Evolutionary conservation across 2,797 vertebrate genomes (phyloP).

Genomic region (Hoplostethus atlanticus): DNA sequence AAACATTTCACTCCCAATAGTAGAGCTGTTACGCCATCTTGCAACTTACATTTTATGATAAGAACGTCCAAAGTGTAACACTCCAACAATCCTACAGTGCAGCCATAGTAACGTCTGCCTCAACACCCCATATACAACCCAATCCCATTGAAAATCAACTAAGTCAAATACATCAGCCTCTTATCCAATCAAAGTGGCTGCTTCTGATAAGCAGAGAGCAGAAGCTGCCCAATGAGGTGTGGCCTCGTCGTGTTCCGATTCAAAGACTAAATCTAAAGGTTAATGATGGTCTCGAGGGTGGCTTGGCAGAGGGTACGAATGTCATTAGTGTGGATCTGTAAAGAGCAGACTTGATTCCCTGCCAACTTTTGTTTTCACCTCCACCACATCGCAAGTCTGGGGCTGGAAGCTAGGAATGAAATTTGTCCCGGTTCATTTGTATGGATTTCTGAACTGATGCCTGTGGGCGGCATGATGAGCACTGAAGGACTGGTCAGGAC

Average conservation of each 20-base stretch:
- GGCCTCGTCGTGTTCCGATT: not conserved
- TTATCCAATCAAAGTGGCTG: conserved; percentile 12
- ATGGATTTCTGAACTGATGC: not conserved
- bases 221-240: conserved; percentile 31
- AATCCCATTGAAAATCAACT: not conserved
- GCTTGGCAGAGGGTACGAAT: conserved; percentile 25
- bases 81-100: not conserved
- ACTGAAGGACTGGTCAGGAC: not conserved
- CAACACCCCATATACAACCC: not conserved
- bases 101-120: not conserved
- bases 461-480: not conserved
- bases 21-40: not conserved
- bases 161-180: not conserved
- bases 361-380: not conserved
- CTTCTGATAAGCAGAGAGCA: conserved; percentile 3
- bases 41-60: not conserved
- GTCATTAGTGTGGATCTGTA: not conserved
- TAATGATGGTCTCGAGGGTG: conserved; percentile 45
- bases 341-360: not conserved
- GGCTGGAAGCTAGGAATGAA: not conserved
- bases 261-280: conserved; percentile 56
- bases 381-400: not conserved
- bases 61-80: not conserved
- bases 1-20: not conserved
- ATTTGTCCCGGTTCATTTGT: not conserved